A percentile compares a stretch with the other conserved stretches of the same genome.
Conservation (phyloP, 1,140 invertebrate genomes). For the Popillia japonica region DNA sequence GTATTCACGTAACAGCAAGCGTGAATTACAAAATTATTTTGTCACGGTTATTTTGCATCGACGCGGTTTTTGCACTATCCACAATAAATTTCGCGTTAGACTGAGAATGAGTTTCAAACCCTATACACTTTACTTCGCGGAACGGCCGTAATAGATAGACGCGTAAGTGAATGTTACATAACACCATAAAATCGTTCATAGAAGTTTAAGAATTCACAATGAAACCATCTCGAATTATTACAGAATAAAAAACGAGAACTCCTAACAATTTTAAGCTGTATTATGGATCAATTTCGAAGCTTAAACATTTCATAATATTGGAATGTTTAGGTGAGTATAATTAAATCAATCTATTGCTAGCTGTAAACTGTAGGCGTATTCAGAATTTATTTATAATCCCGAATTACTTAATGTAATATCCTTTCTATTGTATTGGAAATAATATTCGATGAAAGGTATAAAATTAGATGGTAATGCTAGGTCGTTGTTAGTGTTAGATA, state of each 20-base stretch:
- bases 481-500: no score
- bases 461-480: no score
- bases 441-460: no score
- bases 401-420: no score
- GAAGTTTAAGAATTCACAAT: not conserved
- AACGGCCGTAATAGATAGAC: not conserved
- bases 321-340: no score
- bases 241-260: not conserved
- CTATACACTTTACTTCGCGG: not conserved
- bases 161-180: not conserved
- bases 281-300: not conserved
- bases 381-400: no score
- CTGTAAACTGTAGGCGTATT: no score
- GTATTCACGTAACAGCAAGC: conserved; percentile 4
- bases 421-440: no score
- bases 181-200: not conserved
- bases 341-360: no score
- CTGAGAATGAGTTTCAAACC: not conserved
- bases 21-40: conserved; percentile 16
- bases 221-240: not conserved
- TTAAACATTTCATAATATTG: no score
- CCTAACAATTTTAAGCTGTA: not conserved
- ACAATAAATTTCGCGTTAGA: conserved; percentile 3
- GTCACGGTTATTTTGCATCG: conserved; percentile 26
- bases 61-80: not conserved